Conservation (phyloP, 2,888 invertebrate species). For the Chymomyza fuscimana region DNA sequence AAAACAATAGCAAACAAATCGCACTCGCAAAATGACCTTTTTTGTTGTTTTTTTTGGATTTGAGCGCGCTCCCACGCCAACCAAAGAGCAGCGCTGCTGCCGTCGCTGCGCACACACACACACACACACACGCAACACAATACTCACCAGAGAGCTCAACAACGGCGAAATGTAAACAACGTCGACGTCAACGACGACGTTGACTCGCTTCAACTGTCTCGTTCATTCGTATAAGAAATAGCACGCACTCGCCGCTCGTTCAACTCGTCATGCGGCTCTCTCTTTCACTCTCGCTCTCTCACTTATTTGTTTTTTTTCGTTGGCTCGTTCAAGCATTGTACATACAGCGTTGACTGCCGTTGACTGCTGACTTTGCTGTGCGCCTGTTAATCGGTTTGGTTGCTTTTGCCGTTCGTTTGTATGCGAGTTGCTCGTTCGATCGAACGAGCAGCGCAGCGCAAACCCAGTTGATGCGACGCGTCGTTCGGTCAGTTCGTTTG, state of each 20-base stretch:
- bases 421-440: slow-evolving; percentile 62
- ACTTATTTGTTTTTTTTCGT: slow-evolving; percentile 9
- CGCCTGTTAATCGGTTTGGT: slow-evolving; percentile 69
- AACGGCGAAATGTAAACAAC: slow-evolving; percentile 59
- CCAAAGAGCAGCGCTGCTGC: not conserved
- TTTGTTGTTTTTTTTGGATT: not conserved
- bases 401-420: slow-evolving; percentile 72
- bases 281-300: slow-evolving; percentile 28
- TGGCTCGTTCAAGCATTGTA: slow-evolving; percentile 27
- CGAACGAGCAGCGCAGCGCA: slow-evolving; percentile 40
- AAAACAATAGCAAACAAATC: slow-evolving; percentile 49
- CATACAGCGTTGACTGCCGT: slow-evolving; percentile 23
- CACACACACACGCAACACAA: slow-evolving; percentile 4
- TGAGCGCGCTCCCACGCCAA: slow-evolving; percentile 1
- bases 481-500: not conserved
- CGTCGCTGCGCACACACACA: slow-evolving; percentile 11
- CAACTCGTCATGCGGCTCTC: slow-evolving; percentile 6
- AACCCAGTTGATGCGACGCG: not conserved
- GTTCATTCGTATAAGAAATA: slow-evolving; percentile 25
- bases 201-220: slow-evolving; percentile 23
- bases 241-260: not conserved
- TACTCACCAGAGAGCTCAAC: slow-evolving; percentile 31
- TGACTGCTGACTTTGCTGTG: slow-evolving; percentile 48
- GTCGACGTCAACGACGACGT: not conserved
- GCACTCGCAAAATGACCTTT: slow-evolving; percentile 65